Base-by-base conservation (phyloP, 2,113 vertebrate species). In the Lepidothrix coronata region DNA sequence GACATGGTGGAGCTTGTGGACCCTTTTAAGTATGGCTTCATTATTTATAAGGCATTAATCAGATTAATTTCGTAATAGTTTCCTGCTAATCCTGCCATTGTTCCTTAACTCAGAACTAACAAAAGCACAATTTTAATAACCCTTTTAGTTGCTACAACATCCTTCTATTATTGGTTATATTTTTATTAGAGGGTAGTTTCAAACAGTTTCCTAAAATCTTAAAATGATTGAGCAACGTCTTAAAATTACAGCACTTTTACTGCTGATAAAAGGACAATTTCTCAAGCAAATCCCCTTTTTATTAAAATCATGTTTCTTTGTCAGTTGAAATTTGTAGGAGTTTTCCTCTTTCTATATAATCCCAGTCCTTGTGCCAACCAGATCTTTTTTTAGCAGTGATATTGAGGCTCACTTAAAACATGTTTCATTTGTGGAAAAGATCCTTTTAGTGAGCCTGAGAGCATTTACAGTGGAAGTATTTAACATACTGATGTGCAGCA, bases 31-130 rank as follows among this genome's bases (percentile, higher is more conserved):
- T 91, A 27, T 57, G 39, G 97, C 93, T 96, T 94, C 93, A 67
- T 75, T 97, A 95, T 98, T 98, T 97, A 97, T 96, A 95, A 91
- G 94, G 96, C 95, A 97, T 93, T 98, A 97, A 97, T 96, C 80
- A 89, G 94, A 96, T 98, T 96, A 94, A 96, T 97, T 98, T 97
- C 91, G 93, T 96, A 97, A 66, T 95, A 91, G 96, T 94, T 96
- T 96, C 95, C 92, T 93, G 89, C 79, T 96, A 96, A 97, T 97
- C 94, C 94, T 96, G 66, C 96, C 93, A 97, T 96, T 97, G 97
- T 98, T 97, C 96, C 94, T 95, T 95, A 95, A 88, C 80, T 92
- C 49, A 86, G 74, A 97, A 93, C 96, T 88, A 97, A 96, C 72
- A 41, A 94, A 94, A 95, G 91, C 78, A 82, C 71, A 66, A 62